Evolutionary conservation across 2,113 vertebrate species (phyloP), one percentile per base, ranked within the genome.

Genomic region (Cynopterus brachyotis): DNA sequence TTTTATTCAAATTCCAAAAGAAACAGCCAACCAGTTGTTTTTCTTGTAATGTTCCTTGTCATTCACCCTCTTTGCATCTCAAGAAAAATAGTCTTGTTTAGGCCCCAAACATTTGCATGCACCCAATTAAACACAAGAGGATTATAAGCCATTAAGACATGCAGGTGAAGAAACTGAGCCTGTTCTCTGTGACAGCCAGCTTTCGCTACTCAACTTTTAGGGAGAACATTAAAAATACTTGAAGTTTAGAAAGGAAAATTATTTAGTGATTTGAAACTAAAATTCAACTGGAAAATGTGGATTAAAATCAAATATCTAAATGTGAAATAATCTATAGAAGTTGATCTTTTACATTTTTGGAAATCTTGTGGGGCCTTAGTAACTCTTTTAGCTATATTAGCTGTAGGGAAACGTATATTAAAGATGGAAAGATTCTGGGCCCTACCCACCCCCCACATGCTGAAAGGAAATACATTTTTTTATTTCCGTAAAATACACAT

Each of bases 1-100:
- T 99, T 99, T 98, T 99, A 99, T 99, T 99, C 99, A 99, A 99
- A 99, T 99, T 95, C 88, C 88, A 62, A 98, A 99, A 99, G 98
- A 98, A 99, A 98, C 98, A 98, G 98, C 97, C 98, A 98, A 98
- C 96, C 98, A 99, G 98, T 99, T 98, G 98, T 98, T 98, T 99
- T 98, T 94, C 98, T 98, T 96, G 13, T 82, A 98, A 96, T 98
- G 98, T 98, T 99, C 98, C 98, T 99, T 99, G 98, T 98, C 98
- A 96, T 82, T 95, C 98, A 98, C 97, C 98, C 97, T 99, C 97
- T 99, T 99, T 99, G 99, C 99, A 99, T 99, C 98, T 99, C 98
- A 99, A 99, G 99, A 99, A 99, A 99, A 99, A 98, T 98, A 99
- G 98, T 98, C 98, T 99, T 97, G 98, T 98, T 97, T 97, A 97